Evolutionary conservation across 2,888 invertebrate species (phyloP).

Genomic region (Scelioninae gen. 2): DNA sequence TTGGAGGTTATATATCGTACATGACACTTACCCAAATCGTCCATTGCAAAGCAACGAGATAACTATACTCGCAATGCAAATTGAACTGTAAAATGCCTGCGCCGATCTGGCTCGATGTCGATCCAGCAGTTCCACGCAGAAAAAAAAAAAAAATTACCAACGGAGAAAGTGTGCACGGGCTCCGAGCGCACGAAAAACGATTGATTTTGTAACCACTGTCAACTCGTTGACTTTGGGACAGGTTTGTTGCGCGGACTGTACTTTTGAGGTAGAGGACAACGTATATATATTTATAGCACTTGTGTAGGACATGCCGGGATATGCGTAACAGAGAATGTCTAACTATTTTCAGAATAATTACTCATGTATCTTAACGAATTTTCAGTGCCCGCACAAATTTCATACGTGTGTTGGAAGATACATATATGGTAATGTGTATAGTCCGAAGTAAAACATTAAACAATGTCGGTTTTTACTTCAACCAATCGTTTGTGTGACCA

Average conservation of each 20-base stretch:
- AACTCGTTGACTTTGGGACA: constrained; percentile 29
- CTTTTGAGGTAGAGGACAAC: constrained; percentile 52
- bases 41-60: constrained; percentile 51
- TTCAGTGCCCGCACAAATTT: neutral
- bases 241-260: constrained; percentile 49
- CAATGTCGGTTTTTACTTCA: too few relatives aligned
- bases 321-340: constrained; percentile 29
- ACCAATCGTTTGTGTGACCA: too few relatives aligned
- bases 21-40: constrained; percentile 59
- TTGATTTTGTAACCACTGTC: constrained; percentile 45
- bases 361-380: constrained; percentile 39
- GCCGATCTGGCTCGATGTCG: neutral
- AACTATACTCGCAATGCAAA: too few relatives aligned
- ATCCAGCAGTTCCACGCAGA: too few relatives aligned
- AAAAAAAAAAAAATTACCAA: constrained; percentile 16
- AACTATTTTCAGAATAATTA: constrained; percentile 52
- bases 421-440: neutral
- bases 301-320: constrained; percentile 46
- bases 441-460: neutral
- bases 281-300: constrained; percentile 49
- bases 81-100: neutral
- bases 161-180: constrained; percentile 1
- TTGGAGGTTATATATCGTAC: constrained; percentile 33
- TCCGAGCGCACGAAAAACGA: constrained; percentile 36
- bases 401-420: neutral